These are phyloP conservation scores for Threskiornis aethiopicus DNA, from an alignment of 2,797 vertebrate genomes.

Conservation along the genomic window DNA sequence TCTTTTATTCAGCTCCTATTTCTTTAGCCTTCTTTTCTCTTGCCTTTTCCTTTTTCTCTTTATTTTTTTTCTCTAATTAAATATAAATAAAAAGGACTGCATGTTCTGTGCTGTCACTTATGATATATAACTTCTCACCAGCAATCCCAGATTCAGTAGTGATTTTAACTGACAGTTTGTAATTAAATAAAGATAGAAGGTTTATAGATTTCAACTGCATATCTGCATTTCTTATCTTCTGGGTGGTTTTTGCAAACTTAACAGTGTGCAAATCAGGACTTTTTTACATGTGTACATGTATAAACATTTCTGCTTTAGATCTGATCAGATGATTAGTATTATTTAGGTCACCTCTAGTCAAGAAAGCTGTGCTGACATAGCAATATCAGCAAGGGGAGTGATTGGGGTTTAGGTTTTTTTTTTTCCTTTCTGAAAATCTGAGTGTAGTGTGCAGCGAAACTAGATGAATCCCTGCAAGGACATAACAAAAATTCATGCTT, in stretches of 20 bases:
- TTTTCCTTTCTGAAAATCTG: not conserved
- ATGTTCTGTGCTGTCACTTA: slow-evolving; percentile 34
- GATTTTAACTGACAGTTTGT: slow-evolving; percentile 11
- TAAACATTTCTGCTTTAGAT: slow-evolving; percentile 13
- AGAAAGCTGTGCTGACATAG: not conserved
- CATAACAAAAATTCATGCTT: not conserved
- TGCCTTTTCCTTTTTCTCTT: not conserved
- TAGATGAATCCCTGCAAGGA: not conserved
- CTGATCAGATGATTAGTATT: slow-evolving; percentile 16
- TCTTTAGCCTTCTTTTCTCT: not conserved
- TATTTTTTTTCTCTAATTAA: not conserved
- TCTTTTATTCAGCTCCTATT: not conserved
- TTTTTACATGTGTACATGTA: not conserved
- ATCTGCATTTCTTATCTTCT: not conserved
- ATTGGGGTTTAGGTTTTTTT: accelerated
- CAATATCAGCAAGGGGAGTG: not conserved
- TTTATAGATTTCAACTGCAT: not conserved
- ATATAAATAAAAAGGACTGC: slow-evolving; percentile 52
- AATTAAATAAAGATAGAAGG: slow-evolving; percentile 1
- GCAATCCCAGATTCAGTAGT: not conserved
- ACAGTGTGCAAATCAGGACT: not conserved
- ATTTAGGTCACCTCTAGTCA: slow-evolving; percentile 1
- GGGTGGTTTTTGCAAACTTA: not conserved
- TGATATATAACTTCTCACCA: not conserved
- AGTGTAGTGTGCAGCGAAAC: not conserved